Conservation (phyloP, 2,113 vertebrate species). For the Leucopsar rothschildi region DNA sequence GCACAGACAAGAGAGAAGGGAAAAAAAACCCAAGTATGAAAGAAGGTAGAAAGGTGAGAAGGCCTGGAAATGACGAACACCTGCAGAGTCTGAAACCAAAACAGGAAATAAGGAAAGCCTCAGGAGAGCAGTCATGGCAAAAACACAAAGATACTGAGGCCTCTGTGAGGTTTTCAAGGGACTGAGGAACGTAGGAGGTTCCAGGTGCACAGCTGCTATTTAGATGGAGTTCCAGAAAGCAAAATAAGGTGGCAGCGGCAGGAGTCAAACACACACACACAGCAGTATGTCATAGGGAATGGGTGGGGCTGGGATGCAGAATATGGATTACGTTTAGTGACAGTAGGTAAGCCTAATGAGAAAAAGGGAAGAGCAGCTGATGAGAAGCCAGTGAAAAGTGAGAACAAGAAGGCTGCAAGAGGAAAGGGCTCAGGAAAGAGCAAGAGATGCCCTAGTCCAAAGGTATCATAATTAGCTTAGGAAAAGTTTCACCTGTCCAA, state of each 20-base stretch:
- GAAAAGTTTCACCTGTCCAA: background rate
- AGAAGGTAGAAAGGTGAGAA: background rate
- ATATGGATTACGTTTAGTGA: background rate
- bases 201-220: background rate
- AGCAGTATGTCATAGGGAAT: background rate
- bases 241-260: background rate
- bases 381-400: background rate
- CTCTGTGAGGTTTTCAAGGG: background rate
- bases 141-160: background rate
- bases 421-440: background rate
- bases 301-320: background rate
- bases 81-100: background rate
- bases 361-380: background rate
- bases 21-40: background rate
- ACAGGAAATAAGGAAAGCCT: background rate
- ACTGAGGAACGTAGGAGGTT: background rate
- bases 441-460: background rate
- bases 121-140: background rate
- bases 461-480: background rate
- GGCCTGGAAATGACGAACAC: background rate
- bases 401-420: background rate
- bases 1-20: background rate
- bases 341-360: background rate
- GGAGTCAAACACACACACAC: background rate
- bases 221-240: background rate